Conservation (phyloP, 2,888 invertebrate species). For the Mesorhabditis spiculigera region DNA sequence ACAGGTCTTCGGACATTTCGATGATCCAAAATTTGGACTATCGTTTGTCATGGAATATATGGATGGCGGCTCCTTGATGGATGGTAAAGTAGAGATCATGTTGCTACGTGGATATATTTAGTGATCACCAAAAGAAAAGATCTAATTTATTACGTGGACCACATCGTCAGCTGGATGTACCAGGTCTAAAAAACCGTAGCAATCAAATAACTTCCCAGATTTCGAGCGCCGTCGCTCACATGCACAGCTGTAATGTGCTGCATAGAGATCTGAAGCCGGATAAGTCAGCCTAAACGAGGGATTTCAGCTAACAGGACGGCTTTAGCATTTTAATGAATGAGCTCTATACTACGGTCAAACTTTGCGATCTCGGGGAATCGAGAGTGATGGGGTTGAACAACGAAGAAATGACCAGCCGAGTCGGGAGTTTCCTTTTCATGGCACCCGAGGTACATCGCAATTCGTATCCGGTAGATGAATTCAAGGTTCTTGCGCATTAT, state of each 20-base stretch:
- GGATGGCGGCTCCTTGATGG: not conserved
- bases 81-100: not conserved
- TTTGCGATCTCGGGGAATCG: slow-evolving; percentile 4
- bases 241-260: slow-evolving; percentile 1
- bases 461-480: too few species aligned
- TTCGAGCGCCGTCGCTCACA: not conserved
- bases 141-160: slow-evolving; percentile 5
- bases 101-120: not conserved
- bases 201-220: not conserved
- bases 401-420: not conserved
- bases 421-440: slow-evolving; percentile 2
- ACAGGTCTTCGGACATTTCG: slow-evolving; percentile 4
- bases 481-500: too few species aligned
- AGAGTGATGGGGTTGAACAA: not conserved
- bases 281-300: not conserved
- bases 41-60: not conserved
- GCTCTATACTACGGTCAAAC: not conserved
- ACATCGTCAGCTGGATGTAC: slow-evolving; percentile 6
- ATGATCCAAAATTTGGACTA: not conserved
- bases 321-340: slow-evolving; percentile 5
- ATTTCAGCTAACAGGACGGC: not conserved
- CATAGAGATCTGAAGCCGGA: slow-evolving; percentile 6
- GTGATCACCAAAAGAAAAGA: not conserved
- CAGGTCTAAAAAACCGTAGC: not conserved
- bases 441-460: not conserved